Evolutionary conservation across 1,140 invertebrate genomes (phyloP).

Genomic region (Monochamus saltuarius): DNA sequence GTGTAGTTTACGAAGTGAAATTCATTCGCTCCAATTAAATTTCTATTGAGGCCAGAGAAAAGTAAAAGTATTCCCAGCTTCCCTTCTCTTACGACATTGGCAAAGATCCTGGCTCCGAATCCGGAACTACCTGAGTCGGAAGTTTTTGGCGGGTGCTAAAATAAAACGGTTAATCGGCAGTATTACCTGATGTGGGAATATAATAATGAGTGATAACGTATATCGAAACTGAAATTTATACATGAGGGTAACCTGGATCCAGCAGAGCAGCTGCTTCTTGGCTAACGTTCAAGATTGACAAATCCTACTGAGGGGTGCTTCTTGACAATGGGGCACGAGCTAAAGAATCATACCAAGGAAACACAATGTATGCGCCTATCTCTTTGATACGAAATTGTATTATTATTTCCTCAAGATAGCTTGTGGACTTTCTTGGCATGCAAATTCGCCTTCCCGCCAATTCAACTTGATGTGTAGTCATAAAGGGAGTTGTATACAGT

Average conservation of each 20-base stretch:
- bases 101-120: neutral
- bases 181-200: conserved; percentile 12
- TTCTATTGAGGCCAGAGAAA: neutral
- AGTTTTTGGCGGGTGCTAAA: conserved; percentile 21
- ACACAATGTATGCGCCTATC: conserved; percentile 16
- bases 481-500: too few species aligned
- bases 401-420: too few species aligned
- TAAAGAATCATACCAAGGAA: conserved; percentile 16
- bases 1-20: too few species aligned
- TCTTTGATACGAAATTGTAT: neutral
- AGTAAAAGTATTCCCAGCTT: conserved; percentile 10
- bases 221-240: conserved; percentile 8
- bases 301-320: conserved; percentile 1
- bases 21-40: too few species aligned
- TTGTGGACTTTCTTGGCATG: too few species aligned
- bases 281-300: conserved; percentile 19
- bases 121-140: conserved; percentile 17
- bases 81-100: neutral
- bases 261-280: conserved; percentile 11
- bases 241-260: conserved; percentile 9
- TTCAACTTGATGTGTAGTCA: too few species aligned
- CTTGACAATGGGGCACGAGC: conserved; percentile 12
- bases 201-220: conserved; percentile 4
- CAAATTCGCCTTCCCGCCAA: too few species aligned
- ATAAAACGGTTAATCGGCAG: conserved; percentile 20